Evolutionary conservation across 1,140 invertebrate genomes (phyloP).

Genomic region (Arion vulgaris): DNA sequence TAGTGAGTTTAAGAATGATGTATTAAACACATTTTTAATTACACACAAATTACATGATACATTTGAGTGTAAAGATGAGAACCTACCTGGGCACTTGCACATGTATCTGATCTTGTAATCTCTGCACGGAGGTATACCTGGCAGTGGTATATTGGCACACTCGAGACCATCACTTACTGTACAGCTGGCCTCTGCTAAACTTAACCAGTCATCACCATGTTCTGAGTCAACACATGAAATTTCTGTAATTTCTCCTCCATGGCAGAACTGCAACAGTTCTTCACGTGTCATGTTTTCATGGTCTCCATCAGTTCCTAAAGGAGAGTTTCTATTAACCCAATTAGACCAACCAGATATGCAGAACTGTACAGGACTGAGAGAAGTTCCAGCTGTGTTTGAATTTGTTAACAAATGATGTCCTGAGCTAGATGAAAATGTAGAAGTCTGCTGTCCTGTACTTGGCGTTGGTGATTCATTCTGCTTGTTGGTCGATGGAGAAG

Average conservation of each 20-base stretch:
- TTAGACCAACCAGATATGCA: slow-evolving; percentile 45
- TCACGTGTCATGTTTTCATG: slow-evolving; percentile 46
- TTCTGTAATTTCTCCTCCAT: slow-evolving; percentile 48
- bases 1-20: too few species aligned
- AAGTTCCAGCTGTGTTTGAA: not conserved
- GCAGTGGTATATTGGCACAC: slow-evolving; percentile 58
- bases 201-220: slow-evolving; percentile 46
- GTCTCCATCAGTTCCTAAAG: slow-evolving; percentile 46
- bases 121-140: slow-evolving; percentile 52
- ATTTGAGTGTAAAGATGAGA: not conserved
- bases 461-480: too few species aligned
- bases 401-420: too few species aligned
- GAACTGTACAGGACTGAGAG: slow-evolving; percentile 1
- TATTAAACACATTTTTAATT: too few species aligned
- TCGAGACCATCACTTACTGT: slow-evolving; percentile 45
- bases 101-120: slow-evolving; percentile 72
- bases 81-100: slow-evolving; percentile 65
- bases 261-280: slow-evolving; percentile 48
- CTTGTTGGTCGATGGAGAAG: not conserved
- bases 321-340: slow-evolving; percentile 51
- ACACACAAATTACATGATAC: too few species aligned
- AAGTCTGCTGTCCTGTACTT: too few species aligned
- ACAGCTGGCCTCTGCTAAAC: slow-evolving; percentile 54
- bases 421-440: too few species aligned
- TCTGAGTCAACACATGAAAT: slow-evolving; percentile 52